Base-by-base conservation (phyloP, 2,113 vertebrate species). In the Thamnophis sirtalis region DNA sequence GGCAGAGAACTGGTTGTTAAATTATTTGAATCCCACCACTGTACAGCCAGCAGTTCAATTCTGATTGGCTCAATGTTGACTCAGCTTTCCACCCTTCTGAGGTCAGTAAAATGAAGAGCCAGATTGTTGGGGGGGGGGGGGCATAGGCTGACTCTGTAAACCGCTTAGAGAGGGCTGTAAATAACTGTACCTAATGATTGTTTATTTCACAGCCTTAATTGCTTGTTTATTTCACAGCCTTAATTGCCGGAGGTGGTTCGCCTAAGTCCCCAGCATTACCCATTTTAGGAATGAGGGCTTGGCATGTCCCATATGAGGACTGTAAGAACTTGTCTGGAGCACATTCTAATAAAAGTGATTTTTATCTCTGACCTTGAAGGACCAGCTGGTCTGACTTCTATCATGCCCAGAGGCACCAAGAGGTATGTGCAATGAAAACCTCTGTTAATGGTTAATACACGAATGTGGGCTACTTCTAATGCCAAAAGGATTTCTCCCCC, bases 301-400 rank as follows among this genome's bases (percentile, higher is more conserved):
- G 43, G 86, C 54, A 11, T 68, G 49, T 86, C 63, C 28, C 19
- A 13, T 28, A 9, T 11, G 26, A 24, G 15, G 80, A 55, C 49
- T 91, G 73, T 21, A 91, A 55, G 73, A 86, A 89, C 90, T 63
- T 49, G 68, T 89, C 80, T 54, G 88, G 54, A n/a, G 11, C 56
- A 85, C 38, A 24, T 91, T 91, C 53, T 49, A 54, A 89, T 54
- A 68, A 85, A 86, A 68, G 50, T 19, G 73, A 55, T 68, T 89
- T 54, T 28, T 91, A 48, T 89, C 54, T 91, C 3, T 91, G 73
- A 49, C 55, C 87, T 89, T 89, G 86, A 89, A 86, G 89, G 49
- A 68, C 49, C 84, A 26, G 43, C 50, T 91, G 55, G n/a, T 92
- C 55, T 68, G 88, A 49, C 55, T 89, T 85, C 48, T 53, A 86